Evolutionary conservation across 2,113 vertebrate species (phyloP).

Genomic region (Ageneiosus marmoratus): DNA sequence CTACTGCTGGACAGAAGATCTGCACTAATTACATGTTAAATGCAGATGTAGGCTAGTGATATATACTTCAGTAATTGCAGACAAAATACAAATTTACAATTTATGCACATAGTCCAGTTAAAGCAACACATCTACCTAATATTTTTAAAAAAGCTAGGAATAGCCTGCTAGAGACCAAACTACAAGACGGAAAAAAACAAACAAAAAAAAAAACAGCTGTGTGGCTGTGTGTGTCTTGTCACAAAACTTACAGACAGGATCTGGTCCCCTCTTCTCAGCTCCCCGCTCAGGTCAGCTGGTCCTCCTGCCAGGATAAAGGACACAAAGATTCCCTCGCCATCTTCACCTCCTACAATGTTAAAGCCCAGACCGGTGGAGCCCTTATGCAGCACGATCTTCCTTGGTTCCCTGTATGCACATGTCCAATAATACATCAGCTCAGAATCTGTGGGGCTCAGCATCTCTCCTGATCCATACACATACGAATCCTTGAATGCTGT

Average conservation of each 20-base stretch:
- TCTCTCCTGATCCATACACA: constrained; percentile 51
- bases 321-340: constrained; percentile 96
- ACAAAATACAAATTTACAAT: not conserved
- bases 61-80: not conserved
- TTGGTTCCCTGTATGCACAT: constrained; percentile 88
- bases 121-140: not conserved
- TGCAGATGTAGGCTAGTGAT: not conserved
- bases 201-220: no score
- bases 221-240: not conserved
- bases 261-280: constrained; percentile 92
- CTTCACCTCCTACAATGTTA: constrained; percentile 96
- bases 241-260: constrained; percentile 88
- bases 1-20: constrained; percentile 30
- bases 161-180: not conserved
- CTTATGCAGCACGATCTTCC: constrained; percentile 93
- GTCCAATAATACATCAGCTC: constrained; percentile 76
- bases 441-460: constrained; percentile 68
- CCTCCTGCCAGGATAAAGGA: constrained; percentile 97
- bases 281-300: constrained; percentile 93
- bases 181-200: not conserved
- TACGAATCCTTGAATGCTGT: constrained; percentile 18
- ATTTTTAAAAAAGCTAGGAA: not conserved
- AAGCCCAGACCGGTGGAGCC: constrained; percentile 95
- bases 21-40: not conserved
- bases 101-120: not conserved